Base-by-base conservation (phyloP, 2,113 vertebrate species). In the Piliocolobus tephrosceles region DNA sequence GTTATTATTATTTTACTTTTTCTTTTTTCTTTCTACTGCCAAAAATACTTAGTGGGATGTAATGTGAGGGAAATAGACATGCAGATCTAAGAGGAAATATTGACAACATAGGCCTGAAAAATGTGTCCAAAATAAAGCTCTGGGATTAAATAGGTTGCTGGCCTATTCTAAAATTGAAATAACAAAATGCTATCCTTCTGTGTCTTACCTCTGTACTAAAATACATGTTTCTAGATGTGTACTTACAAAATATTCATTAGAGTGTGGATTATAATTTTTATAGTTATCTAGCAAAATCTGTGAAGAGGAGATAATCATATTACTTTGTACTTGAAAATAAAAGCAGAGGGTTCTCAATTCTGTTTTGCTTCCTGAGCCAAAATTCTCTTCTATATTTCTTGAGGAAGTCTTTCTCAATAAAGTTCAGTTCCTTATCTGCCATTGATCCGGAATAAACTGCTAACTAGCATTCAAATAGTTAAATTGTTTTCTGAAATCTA, bases 401-500 rank as follows among this genome's bases (percentile, higher is more conserved):
- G 11, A 84, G 16, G 45, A 82, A 82, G 78, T n/a, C 1, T 45
- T 95, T 38, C 40, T 91, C 30, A 45, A 61, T 61, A 89, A 94
- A 78, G 2, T 92, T 94, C 10, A 84, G 18, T 87, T 32, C 3
- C 3, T 80, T 0, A 16, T 47, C 20, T 91, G 23, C 3, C 38
- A 45, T 52, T 84, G 35, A 90, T 85, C 10, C 11, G 45, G 10
- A 84, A 88, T 90, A 92, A 76, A 76, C 22, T 88, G 12, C 22
- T 76, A 97, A 76, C n/a, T 76, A 68, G 23, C 9, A 90, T 72
- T 88, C 57, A 94, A 16, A 40, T 58, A 78, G 40, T 88, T 85
- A 95, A 91, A 94, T 73, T 87, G n/a, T 40, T 92, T 92, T 90
- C 64, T 87, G 45, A 82, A 91, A 87, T 92, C 38, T 84, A 2